phyloP scores from a whole-genome alignment of 2,888 invertebrate genomes.

The Lasioglossum lativentre region DNA sequence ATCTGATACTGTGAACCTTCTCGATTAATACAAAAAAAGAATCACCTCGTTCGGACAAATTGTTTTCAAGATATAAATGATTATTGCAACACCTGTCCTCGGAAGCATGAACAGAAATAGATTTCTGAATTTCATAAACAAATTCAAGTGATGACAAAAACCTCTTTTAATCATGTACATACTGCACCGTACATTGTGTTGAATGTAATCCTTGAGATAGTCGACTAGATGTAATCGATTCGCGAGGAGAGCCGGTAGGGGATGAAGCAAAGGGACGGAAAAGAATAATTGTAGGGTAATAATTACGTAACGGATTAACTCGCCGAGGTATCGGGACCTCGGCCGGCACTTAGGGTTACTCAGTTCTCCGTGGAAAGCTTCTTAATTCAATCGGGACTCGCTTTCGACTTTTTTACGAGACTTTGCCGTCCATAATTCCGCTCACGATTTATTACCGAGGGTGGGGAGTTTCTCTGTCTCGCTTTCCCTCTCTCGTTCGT shows the following conservation, averaged over 20 bases:
- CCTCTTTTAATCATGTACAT: neutral
- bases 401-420: conserved; percentile 19
- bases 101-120: neutral
- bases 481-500: neutral
- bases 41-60: neutral
- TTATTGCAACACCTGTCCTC: neutral
- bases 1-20: neutral
- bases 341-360: conserved; percentile 1
- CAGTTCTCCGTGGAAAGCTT: neutral
- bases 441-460: conserved; percentile 14
- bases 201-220: neutral
- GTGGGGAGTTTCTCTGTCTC: neutral
- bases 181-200: neutral
- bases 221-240: neutral
- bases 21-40: neutral
- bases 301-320: conserved; percentile 5
- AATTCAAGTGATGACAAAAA: neutral
- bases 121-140: neutral
- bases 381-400: conserved; percentile 34
- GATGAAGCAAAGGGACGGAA: neutral
- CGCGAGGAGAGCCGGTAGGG: neutral
- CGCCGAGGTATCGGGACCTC: conserved; percentile 4
- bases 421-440: conserved; percentile 20
- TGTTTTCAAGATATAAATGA: neutral
- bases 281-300: neutral